phyloP scores from a whole-genome alignment of 2,113 vertebrate genomes.

The Pogona vitticeps region DNA sequence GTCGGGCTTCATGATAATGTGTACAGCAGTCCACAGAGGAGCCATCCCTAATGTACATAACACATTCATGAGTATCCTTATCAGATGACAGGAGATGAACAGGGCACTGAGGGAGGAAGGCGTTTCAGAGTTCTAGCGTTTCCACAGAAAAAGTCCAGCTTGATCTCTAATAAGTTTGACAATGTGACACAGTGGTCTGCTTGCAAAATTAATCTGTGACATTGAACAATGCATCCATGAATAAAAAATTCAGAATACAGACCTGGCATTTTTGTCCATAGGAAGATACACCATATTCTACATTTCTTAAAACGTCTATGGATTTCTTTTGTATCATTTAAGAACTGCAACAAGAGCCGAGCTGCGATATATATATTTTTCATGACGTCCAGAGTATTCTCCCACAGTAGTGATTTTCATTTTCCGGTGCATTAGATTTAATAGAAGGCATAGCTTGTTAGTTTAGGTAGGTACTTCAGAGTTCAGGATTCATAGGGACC shows the following conservation, averaged over 20 bases:
- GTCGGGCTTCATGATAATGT: background rate
- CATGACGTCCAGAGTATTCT: background rate
- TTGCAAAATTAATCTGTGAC: background rate
- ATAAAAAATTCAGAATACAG: background rate
- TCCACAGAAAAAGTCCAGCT: background rate
- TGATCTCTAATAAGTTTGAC: background rate
- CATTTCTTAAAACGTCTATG: background rate
- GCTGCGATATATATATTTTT: background rate
- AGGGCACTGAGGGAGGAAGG: background rate
- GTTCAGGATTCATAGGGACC: constrained; percentile 21
- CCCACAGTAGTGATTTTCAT: background rate
- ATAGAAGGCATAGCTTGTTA: constrained; percentile 5
- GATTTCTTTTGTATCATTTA: background rate
- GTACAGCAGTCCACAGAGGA: background rate
- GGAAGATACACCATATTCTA: background rate
- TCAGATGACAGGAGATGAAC: background rate
- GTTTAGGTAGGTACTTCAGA: background rate
- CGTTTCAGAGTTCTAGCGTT: background rate
- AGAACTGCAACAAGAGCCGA: background rate
- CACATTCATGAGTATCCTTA: background rate
- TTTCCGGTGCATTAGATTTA: constrained; percentile 6
- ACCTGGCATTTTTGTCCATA: background rate
- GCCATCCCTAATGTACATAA: background rate
- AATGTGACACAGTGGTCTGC: background rate
- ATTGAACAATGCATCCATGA: background rate